Evolutionary conservation across 2,888 invertebrate genomes (phyloP).

Genomic region (Mactromeris polynyma): DNA sequence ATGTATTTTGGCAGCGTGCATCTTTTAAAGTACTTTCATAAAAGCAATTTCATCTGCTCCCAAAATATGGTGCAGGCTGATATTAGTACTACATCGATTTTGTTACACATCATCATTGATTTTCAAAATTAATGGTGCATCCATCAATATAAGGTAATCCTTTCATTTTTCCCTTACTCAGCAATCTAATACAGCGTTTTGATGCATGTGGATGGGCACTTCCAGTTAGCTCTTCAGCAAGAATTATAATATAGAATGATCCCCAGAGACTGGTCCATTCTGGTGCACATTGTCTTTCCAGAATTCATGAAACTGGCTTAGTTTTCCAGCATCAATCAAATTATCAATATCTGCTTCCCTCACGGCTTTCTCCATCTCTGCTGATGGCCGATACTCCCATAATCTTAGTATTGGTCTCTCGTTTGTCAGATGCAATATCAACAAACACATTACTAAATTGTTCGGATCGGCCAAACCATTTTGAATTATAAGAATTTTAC

Average conservation of each 20-base stretch:
- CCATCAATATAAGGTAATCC: too few relatives aligned
- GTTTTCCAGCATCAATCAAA: slow-evolving; percentile 81
- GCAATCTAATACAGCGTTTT: too few relatives aligned
- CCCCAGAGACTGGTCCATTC: slow-evolving; percentile 47
- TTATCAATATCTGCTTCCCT: slow-evolving; percentile 80
- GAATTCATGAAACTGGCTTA: slow-evolving; percentile 80
- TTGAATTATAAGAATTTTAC: slow-evolving; percentile 80
- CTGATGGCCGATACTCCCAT: slow-evolving; percentile 79
- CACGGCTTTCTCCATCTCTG: slow-evolving; percentile 79
- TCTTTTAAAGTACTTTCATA: too few relatives aligned
- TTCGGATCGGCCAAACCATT: slow-evolving; percentile 78
- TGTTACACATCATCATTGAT: too few relatives aligned
- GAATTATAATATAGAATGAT: slow-evolving; percentile 26
- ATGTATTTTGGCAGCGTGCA: too few relatives aligned
- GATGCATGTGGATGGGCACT: too few relatives aligned
- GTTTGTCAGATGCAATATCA: slow-evolving; percentile 77
- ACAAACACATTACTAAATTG: slow-evolving; percentile 73
- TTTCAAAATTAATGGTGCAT: too few relatives aligned
- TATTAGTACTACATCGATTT: too few relatives aligned
- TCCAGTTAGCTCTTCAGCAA: too few relatives aligned
- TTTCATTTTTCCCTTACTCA: too few relatives aligned
- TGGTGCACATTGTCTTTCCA: slow-evolving; percentile 78
- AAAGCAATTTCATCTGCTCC: too few relatives aligned
- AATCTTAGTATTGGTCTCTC: slow-evolving; percentile 80
- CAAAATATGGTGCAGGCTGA: too few relatives aligned